Evolutionary conservation across 2,888 invertebrate genomes (phyloP), one percentile per base, ranked within the genome.

Genomic region (Apoderus coryli): DNA sequence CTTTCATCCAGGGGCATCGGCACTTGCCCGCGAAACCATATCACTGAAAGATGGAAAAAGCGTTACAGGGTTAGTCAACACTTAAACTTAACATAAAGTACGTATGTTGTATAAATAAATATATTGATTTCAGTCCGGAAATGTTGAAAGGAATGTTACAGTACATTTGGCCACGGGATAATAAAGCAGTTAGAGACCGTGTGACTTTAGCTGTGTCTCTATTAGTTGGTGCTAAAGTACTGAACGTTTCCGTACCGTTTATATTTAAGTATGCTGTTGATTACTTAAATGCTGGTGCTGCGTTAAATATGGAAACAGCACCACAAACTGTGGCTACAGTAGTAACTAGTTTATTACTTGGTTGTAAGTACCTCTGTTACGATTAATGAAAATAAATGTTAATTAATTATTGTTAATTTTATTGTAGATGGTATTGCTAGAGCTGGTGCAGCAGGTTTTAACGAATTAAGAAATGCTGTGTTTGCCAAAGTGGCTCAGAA

Each of bases 401-500:
- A 14, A 31, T 28, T 10, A 22, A 25, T 10, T 16, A 10, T 28
- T 22, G n/a, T 23, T 14, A 10, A 3, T 22, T 7, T 16, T 10
- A 19, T 14, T 33, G 15, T 54, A 96, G 96, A 98, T 67, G 98
- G 96, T 34, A 61, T 88, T 36, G 93, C 95, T 1, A 70, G 96
- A 42, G 80, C 80, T 3, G 78, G 88, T 27, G 78, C 95, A 2
- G 77, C 90, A 0, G 82, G 81, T 12, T 89, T 96, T 58, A 96
- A 93, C 61, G 98, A 99, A 63, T 58, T 98, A 10, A 64, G 96
- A 16, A 98, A 96, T 64, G 96, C 96, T 1, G 90, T 98, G 25
- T 98, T 98, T 63, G 93, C 93, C 2, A 80, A 76, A 54, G 98
- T 99, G 4, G 93, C 98, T 0, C 96, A 98, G 53, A 82, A 88